phyloP scores from a whole-genome alignment of 2,888 invertebrate genomes.

The Cinara cedri region DNA sequence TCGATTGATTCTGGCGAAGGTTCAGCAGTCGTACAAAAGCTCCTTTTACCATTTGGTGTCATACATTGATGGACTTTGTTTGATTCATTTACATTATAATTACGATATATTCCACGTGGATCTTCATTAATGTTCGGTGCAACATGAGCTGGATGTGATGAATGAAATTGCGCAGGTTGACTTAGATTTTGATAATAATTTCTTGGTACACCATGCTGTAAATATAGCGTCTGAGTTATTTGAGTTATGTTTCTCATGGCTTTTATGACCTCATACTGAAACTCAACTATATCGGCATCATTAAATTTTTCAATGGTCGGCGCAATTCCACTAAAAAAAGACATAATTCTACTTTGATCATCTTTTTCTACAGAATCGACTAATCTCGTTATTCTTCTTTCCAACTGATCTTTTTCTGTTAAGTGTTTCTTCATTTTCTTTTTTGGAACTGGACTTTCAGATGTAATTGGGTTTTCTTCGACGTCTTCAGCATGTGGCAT shows the following conservation, averaged over 20 bases:
- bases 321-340: slow-evolving; percentile 5
- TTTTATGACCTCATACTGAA: slow-evolving; percentile 12
- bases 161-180: slow-evolving; percentile 8
- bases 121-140: slow-evolving; percentile 2
- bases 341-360: slow-evolving; percentile 14
- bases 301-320: slow-evolving; percentile 12
- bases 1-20: slow-evolving; percentile 1
- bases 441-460: slow-evolving; percentile 13
- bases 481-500: background rate
- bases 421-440: background rate
- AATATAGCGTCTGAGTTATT: slow-evolving; percentile 8
- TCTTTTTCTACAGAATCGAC: slow-evolving; percentile 8
- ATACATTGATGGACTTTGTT: slow-evolving; percentile 7
- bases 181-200: slow-evolving; percentile 11
- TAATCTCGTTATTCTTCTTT: slow-evolving; percentile 1
- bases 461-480: background rate
- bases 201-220: background rate
- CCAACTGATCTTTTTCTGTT: slow-evolving; percentile 5
- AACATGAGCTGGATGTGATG: background rate
- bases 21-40: slow-evolving; percentile 1
- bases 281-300: slow-evolving; percentile 3
- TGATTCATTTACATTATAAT: slow-evolving; percentile 4
- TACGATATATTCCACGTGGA: slow-evolving; percentile 4
- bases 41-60: slow-evolving; percentile 4
- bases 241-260: slow-evolving; percentile 11